These are phyloP conservation scores for Kradibia gibbosae DNA, from an alignment of 1,140 invertebrate genomes.

Conservation along the genomic window DNA sequence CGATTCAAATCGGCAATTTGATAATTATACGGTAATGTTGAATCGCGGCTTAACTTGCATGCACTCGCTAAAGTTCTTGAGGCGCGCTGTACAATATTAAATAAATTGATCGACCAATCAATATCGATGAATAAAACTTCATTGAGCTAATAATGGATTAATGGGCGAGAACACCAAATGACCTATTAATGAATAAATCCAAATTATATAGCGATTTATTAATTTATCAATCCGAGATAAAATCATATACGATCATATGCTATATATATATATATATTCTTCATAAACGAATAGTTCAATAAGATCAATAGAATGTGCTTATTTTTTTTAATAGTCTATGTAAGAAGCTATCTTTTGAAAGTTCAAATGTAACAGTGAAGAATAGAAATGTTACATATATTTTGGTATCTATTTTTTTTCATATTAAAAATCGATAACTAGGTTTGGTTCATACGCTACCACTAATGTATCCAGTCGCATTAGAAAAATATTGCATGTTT, in stretches of 20 bases:
- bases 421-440: slow-evolving; percentile 1
- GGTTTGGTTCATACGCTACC: background rate
- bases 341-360: slow-evolving; percentile 4
- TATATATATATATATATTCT: too few species aligned
- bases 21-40: background rate
- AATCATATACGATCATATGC: too few species aligned
- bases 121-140: background rate
- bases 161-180: too few species aligned
- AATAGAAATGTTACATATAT: background rate
- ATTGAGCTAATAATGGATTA: background rate
- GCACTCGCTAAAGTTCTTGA: too few species aligned
- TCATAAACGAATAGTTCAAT: too few species aligned
- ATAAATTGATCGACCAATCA: background rate
- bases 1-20: background rate
- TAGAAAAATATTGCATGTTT: background rate
- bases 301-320: too few species aligned
- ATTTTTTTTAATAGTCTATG: too few species aligned
- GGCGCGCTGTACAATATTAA: background rate
- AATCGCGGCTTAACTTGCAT: background rate
- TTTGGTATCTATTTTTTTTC: slow-evolving; percentile 1
- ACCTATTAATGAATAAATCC: too few species aligned
- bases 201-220: too few species aligned
- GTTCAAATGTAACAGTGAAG: background rate
- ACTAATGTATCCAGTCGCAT: background rate
- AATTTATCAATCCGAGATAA: too few species aligned